Percentiles rank a stretch among this genome's conserved stretches.
Conservation (phyloP, 2,113 vertebrate species). For the Desmodus rotundus region DNA sequence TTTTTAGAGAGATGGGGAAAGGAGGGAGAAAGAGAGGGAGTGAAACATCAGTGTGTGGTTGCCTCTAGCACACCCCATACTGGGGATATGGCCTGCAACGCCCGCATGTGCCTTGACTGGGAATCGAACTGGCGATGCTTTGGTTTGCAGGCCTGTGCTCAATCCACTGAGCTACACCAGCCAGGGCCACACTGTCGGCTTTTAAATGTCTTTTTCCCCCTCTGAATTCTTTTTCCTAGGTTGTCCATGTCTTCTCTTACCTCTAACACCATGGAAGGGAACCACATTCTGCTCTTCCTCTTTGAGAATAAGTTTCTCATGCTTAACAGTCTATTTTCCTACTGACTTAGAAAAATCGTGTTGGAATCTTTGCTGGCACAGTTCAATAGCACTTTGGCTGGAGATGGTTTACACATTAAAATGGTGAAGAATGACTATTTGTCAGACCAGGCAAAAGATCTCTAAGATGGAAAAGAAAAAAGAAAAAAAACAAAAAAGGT, state of each 20-base stretch:
- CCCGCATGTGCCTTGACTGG: no score
- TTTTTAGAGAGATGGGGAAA: no score
- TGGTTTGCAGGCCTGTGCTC: no score
- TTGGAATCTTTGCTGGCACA: conserved; percentile 12
- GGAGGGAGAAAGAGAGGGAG: no score
- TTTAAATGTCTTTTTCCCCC: no score
- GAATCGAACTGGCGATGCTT: no score
- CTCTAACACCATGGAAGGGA: neutral
- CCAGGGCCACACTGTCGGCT: no score
- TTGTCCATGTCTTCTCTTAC: neutral
- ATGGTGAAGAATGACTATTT: conserved; percentile 39
- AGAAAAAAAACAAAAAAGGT: neutral
- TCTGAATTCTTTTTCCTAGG: neutral
- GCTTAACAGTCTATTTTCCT: neutral
- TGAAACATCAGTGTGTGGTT: no score
- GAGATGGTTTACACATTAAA: conserved; percentile 50
- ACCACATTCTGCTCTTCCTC: neutral
- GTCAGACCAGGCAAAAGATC: conserved; percentile 36
- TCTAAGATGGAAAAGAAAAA: neutral
- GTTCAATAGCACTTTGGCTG: conserved; percentile 32
- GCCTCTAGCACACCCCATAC: no score
- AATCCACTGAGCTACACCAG: no score
- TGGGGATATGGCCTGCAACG: no score
- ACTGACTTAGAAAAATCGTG: conserved; percentile 33
- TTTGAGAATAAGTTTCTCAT: neutral